phyloP scores from a whole-genome alignment of 2,113 vertebrate genomes.

The Podarcis raffonei region DNA sequence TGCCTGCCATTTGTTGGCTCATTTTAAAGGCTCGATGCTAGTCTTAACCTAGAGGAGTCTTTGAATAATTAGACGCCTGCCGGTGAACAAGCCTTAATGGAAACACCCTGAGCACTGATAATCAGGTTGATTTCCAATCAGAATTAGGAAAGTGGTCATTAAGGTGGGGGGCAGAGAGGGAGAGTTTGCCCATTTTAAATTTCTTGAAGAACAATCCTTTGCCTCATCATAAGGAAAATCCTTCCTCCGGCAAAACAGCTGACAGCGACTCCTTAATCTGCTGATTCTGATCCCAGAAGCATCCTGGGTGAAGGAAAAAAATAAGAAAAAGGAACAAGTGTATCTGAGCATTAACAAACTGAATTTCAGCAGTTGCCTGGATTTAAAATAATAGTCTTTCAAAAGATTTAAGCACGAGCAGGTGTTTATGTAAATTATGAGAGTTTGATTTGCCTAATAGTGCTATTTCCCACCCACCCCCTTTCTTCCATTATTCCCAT shows the following conservation, averaged over 20 bases:
- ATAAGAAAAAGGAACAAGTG: not conserved
- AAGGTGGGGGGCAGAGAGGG: not conserved
- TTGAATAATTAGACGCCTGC: conserved; percentile 46
- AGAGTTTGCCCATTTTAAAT: conserved; percentile 13
- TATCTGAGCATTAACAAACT: conserved; percentile 38
- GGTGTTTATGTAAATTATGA: conserved; percentile 57
- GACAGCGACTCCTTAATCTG: conserved; percentile 48
- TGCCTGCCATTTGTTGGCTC: conserved; percentile 20
- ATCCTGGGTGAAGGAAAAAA: conserved; percentile 12
- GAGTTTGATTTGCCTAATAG: conserved; percentile 50
- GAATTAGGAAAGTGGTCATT: conserved; percentile 39
- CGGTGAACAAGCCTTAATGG: conserved; percentile 9
- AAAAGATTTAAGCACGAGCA: conserved; percentile 46
- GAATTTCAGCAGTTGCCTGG: conserved; percentile 30
- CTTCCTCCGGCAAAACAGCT: conserved; percentile 43
- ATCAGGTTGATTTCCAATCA: conserved; percentile 36
- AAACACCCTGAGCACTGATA: conserved; percentile 19
- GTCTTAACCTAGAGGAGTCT: conserved; percentile 21
- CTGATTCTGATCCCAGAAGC: conserved; percentile 46
- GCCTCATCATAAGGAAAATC: conserved; percentile 31
- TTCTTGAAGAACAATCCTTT: conserved; percentile 24
- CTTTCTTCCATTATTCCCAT: conserved; percentile 41
- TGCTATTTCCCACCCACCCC: not conserved
- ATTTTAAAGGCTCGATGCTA: conserved; percentile 8
- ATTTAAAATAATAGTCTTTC: conserved; percentile 52